These are phyloP conservation scores for Tetrao urogallus DNA, from an alignment of 2,113 vertebrate species.

Conservation along the genomic window DNA sequence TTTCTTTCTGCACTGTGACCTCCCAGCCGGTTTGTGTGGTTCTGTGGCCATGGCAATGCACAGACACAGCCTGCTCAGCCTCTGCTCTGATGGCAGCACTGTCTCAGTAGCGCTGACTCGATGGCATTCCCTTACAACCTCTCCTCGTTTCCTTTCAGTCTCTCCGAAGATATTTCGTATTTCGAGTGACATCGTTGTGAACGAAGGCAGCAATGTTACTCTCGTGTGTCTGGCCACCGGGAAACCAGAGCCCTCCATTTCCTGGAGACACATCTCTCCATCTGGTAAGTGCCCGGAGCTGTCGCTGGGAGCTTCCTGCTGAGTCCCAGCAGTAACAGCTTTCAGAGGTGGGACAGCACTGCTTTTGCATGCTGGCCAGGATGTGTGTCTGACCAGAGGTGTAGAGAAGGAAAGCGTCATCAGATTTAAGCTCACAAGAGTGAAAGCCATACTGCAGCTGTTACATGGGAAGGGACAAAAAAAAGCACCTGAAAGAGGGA, in stretches of 20 bases:
- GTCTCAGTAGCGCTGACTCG: not conserved
- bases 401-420: not conserved
- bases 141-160: conserved; percentile 79
- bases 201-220: conserved; percentile 95
- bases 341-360: not conserved
- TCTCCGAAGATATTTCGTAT: conserved; percentile 97
- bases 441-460: rapidly evolving
- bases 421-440: not conserved
- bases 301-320: not conserved
- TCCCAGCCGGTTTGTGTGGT: rapidly evolving
- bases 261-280: conserved; percentile 97
- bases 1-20: rapidly evolving
- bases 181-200: conserved; percentile 90
- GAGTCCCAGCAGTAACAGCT: rapidly evolving
- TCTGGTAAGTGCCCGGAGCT: conserved; percentile 82
- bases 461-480: rapidly evolving
- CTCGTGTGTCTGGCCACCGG: conserved; percentile 95
- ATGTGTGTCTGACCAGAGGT: rapidly evolving
- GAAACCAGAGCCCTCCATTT: conserved; percentile 95
- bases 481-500: rapidly evolving
- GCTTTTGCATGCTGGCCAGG: rapidly evolving
- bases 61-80: not conserved
- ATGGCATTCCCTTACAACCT: not conserved
- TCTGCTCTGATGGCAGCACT: not conserved
- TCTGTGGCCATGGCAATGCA: rapidly evolving